A percentile compares a stretch with the other conserved stretches of the same genome.
Evolutionary conservation across 2,888 invertebrate genomes (phyloP).

Genomic region (Lepeophtheirus nordmannii): DNA sequence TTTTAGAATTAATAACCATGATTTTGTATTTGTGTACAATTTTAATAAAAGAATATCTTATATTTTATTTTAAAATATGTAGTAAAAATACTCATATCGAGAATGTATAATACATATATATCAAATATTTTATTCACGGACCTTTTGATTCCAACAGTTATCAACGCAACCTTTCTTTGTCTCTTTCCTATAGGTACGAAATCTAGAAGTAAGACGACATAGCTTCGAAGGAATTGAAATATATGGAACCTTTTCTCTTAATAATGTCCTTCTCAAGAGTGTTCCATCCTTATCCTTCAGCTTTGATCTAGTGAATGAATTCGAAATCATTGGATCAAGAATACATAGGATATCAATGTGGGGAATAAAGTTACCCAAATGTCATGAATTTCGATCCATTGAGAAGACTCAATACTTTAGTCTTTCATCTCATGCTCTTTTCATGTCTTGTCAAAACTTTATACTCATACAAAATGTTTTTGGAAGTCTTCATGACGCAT

Average conservation of each 20-base stretch:
- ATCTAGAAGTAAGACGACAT: not conserved
- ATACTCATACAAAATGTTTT: not conserved
- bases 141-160: too few species aligned
- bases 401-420: constrained; percentile 6
- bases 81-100: too few species aligned
- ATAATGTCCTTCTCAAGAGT: not conserved
- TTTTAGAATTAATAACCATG: too few species aligned
- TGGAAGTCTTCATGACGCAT: constrained; percentile 5
- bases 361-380: not conserved
- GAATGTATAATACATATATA: too few species aligned
- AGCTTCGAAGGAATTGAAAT: constrained; percentile 4
- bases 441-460: constrained; percentile 2
- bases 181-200: not conserved
- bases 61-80: too few species aligned
- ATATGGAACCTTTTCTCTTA: not conserved
- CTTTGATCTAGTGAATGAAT: not conserved
- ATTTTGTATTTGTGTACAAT: too few species aligned
- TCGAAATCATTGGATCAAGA: not conserved
- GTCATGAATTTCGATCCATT: not conserved
- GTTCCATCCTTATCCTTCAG: constrained; percentile 7
- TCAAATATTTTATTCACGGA: too few species aligned
- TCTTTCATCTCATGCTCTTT: not conserved
- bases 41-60: too few species aligned
- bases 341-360: constrained; percentile 9
- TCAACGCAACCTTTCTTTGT: too few species aligned